Conservation (phyloP, 1,140 invertebrate species). For the Musca domestica region DNA sequence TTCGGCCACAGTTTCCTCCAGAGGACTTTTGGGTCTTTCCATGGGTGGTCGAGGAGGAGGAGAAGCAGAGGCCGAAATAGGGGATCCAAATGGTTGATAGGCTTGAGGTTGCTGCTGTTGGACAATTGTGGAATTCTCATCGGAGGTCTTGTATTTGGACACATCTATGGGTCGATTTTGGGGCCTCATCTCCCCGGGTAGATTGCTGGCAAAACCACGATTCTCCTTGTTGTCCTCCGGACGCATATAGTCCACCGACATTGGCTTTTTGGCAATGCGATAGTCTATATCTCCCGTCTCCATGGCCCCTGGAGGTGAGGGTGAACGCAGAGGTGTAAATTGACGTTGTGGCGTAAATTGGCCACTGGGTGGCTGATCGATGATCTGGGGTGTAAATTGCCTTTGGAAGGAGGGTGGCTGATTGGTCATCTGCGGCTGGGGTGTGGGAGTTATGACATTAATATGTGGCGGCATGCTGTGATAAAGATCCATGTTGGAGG, state of each 20-base stretch:
- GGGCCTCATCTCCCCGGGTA: slow-evolving; percentile 32
- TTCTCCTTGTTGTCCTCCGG: slow-evolving; percentile 42
- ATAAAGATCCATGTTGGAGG: slow-evolving; percentile 47
- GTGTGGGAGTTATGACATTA: slow-evolving; percentile 45
- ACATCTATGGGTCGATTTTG: slow-evolving; percentile 50
- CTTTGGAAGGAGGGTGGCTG: slow-evolving; percentile 32
- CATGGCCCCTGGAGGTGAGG: slow-evolving; percentile 33
- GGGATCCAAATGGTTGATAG: not conserved
- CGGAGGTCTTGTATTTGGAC: slow-evolving; percentile 32
- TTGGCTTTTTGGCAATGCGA: slow-evolving; percentile 41
- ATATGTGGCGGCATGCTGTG: slow-evolving; percentile 36
- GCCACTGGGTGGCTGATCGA: not conserved
- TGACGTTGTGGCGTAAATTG: slow-evolving; percentile 3
- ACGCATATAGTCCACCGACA: slow-evolving; percentile 48
- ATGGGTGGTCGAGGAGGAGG: not conserved
- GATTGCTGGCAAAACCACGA: not conserved
- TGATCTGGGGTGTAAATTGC: not conserved
- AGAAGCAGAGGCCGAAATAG: not conserved
- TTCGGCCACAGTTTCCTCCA: slow-evolving; percentile 40
- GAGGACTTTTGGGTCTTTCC: slow-evolving; percentile 30
- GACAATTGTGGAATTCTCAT: slow-evolving; percentile 19
- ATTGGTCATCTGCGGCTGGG: slow-evolving; percentile 31
- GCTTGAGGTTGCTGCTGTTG: not conserved
- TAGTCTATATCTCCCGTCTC: slow-evolving; percentile 36
- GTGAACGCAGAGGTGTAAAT: slow-evolving; percentile 7